phyloP scores from a whole-genome alignment of 1,140 invertebrate genomes.

The Drosophila kohkoa region DNA sequence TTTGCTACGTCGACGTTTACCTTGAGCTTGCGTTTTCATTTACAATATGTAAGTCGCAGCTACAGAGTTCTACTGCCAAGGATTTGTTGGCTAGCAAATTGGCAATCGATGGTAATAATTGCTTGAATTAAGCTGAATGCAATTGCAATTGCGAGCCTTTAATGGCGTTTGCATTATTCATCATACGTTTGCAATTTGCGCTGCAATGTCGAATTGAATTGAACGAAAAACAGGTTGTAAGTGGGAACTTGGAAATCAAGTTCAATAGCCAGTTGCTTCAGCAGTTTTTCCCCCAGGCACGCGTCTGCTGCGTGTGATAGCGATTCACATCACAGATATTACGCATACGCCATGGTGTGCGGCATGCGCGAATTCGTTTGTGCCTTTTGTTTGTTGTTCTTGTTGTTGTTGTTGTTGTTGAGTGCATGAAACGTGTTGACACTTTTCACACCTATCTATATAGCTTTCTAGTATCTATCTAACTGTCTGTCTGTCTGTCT shows the following conservation, averaged over 20 bases:
- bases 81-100: not conserved
- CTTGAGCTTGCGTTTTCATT: conserved; percentile 68
- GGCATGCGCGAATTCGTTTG: not conserved
- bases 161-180: not conserved
- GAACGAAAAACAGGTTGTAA: not conserved
- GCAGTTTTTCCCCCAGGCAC: conserved; percentile 25
- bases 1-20: conserved; percentile 39
- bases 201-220: not conserved
- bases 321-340: conserved; percentile 20
- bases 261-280: conserved; percentile 1
- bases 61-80: not conserved
- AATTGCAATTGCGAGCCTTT: not conserved
- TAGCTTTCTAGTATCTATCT: not conserved
- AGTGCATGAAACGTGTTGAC: conserved; percentile 22
- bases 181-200: not conserved
- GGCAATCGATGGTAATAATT: not conserved
- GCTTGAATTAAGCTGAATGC: no score
- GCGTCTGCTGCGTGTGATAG: conserved; percentile 24
- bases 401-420: not conserved
- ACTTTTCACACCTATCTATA: conserved; percentile 32
- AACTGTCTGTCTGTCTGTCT: not conserved
- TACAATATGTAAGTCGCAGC: conserved; percentile 46
- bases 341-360: conserved; percentile 40
- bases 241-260: not conserved
- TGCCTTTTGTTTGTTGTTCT: not conserved